Percentiles rank a stretch among this genome's conserved stretches.
Conservation (phyloP, 2,113 vertebrate species). For the Marmota monax region DNA sequence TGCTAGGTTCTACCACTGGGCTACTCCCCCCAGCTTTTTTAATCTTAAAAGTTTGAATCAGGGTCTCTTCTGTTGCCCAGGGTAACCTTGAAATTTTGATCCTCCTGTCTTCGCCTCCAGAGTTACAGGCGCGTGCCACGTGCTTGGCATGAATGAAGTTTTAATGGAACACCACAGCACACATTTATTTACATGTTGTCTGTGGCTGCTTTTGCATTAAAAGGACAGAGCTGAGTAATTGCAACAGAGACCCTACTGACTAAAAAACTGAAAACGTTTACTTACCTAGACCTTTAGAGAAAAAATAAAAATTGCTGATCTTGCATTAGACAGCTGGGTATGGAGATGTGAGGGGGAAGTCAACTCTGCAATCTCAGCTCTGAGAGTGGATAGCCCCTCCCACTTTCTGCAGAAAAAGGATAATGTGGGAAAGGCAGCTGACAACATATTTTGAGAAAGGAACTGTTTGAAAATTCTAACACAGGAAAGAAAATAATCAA, state of each 20-base stretch:
- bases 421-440: background rate
- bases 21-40: background rate
- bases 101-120: background rate
- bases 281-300: background rate
- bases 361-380: background rate
- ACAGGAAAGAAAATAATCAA: conserved; percentile 65
- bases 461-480: conserved; percentile 34
- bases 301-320: background rate
- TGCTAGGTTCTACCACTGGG: background rate
- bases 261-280: background rate
- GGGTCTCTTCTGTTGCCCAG: background rate
- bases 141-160: background rate
- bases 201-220: conserved; percentile 13
- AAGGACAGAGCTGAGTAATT: background rate
- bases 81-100: background rate
- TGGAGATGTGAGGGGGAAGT: background rate
- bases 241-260: background rate
- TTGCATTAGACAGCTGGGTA: background rate
- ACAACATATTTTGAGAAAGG: conserved; percentile 52
- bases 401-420: background rate
- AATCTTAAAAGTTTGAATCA: background rate
- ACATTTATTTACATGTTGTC: conserved; percentile 14
- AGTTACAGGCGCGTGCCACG: background rate
- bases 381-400: background rate
- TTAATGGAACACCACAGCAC: background rate